A percentile compares a stretch with the other conserved stretches of the same genome.
Evolutionary conservation across 2,888 invertebrate genomes (phyloP).

Genomic region (Tetrapedia diversipes): DNA sequence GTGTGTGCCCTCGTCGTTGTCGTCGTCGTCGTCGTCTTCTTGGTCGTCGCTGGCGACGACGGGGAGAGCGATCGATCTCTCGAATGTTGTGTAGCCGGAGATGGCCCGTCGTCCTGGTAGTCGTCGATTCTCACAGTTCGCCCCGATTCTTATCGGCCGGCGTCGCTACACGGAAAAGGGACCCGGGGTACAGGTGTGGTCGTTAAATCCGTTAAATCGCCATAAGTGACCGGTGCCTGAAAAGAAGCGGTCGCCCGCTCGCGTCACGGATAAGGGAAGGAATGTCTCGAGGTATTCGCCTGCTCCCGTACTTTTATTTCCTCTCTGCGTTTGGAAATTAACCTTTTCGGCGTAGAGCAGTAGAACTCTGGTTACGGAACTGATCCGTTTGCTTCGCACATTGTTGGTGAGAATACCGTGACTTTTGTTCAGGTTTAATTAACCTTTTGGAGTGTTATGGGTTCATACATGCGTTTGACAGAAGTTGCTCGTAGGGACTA

Average conservation of each 20-base stretch:
- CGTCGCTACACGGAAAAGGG: slow-evolving; percentile 61
- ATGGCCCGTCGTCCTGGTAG: slow-evolving; percentile 48
- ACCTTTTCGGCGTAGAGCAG: too few species aligned
- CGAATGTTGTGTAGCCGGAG: slow-evolving; percentile 50
- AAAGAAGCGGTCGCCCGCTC: slow-evolving; percentile 41
- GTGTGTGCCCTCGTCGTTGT: slow-evolving; percentile 28
- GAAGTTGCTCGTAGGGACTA: too few species aligned
- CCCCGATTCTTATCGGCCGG: slow-evolving; percentile 65
- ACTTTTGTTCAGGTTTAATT: too few species aligned
- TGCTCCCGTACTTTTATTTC: background rate
- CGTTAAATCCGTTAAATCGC: slow-evolving; percentile 62
- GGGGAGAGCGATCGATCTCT: slow-evolving; percentile 67
- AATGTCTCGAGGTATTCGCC: slow-evolving; percentile 20
- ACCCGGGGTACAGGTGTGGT: slow-evolving; percentile 63
- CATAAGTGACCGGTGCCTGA: slow-evolving; percentile 56
- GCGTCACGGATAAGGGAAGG: slow-evolving; percentile 43
- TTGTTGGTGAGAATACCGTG: too few species aligned
- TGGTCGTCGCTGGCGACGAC: slow-evolving; percentile 40
- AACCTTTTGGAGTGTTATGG: too few species aligned
- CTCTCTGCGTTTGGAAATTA: slow-evolving; percentile 33
- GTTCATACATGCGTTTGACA: too few species aligned
- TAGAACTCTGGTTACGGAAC: too few species aligned
- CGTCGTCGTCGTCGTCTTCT: slow-evolving; percentile 35
- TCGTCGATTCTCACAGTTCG: slow-evolving; percentile 73
- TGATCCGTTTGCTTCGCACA: too few species aligned